Evolutionary conservation across 2,888 invertebrate genomes (phyloP), one percentile per base, ranked within the genome.

Genomic region (Acanthosepion esculentum): DNA sequence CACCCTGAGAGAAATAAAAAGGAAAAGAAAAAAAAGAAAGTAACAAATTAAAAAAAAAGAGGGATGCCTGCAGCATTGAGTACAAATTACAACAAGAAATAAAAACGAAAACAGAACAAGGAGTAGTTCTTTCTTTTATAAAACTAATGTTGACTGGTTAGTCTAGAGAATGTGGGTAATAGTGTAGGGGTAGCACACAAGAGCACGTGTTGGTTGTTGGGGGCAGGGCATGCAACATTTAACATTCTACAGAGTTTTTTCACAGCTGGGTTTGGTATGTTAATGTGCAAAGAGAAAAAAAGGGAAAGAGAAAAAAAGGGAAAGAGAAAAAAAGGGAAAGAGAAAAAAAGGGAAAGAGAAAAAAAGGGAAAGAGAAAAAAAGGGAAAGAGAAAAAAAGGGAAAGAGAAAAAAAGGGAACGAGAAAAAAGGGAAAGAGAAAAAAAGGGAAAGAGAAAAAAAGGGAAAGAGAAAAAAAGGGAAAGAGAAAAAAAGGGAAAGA

Each of bases 141-240:
- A 78, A 78, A 78, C 78, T 78, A 78, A n/a, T 33, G n/a, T n/a
- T 78, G 78, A 78, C n/a, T 78, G 78, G 78, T n/a, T 78, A 15
- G n/a, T 15, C n/a, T n/a, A n/a, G 15, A n/a, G n/a, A n/a, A n/a
- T n/a, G n/a, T 15, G n/a, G 18, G 78, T 78, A 2, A 12, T 33
- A 78, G n/a, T 15, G n/a, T 33, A 78, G n/a, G n/a, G 78, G n/a
- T 5, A 12, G n/a, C 15, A 78, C 15, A 3, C 4, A 78, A n/a
- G n/a, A n/a, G n/a, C n/a, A n/a, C 1, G 95, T 94, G 33, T 95
- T 95, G 91, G 95, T 96, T 95, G 96, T 96, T 48, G 96, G 95
- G 26, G 96, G 96, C 93, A 96, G 94, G 95, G 95, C 10, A 96
- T 96, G 94, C 5, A 91, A 53, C 15, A 96, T 96, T 91, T 95